A percentile compares a stretch with the other conserved stretches of the same genome.
phyloP scores from a whole-genome alignment of 2,888 invertebrate genomes.

The Ophioninae sp. region DNA sequence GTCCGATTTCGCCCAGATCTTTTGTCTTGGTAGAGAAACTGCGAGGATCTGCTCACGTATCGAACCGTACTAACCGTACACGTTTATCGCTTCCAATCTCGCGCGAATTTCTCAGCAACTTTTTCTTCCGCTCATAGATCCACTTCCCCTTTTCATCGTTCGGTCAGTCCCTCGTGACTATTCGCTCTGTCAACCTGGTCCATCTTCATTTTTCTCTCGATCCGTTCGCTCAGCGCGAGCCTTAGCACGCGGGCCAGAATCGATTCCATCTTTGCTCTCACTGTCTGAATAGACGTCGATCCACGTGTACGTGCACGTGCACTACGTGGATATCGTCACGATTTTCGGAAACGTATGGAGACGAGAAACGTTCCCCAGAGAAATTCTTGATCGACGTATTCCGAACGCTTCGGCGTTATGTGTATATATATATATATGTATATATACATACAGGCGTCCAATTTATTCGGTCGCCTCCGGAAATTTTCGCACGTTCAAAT shows the following conservation, averaged over 20 bases:
- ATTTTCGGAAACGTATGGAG: conserved; percentile 11
- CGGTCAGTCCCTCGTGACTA: conserved; percentile 25
- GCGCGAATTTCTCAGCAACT: conserved; percentile 58
- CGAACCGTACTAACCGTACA: conserved; percentile 61
- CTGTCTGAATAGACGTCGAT: neutral
- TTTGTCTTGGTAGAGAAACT: conserved; percentile 8
- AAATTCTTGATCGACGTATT: neutral
- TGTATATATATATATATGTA: too few species aligned
- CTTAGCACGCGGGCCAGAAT: conserved; percentile 40
- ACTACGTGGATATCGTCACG: neutral
- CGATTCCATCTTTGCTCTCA: conserved; percentile 38
- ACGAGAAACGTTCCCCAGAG: conserved; percentile 8
- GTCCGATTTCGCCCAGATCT: neutral
- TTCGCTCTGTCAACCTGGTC: conserved; percentile 18
- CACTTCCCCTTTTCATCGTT: neutral
- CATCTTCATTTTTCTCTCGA: neutral
- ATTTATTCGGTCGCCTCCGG: neutral
- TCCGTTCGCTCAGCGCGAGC: conserved; percentile 28
- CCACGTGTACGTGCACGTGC: conserved; percentile 24
- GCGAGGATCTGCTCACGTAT: conserved; percentile 52
- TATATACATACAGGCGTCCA: neutral
- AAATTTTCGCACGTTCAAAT: too few species aligned
- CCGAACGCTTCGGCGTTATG: neutral
- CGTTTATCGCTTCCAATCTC: conserved; percentile 66
- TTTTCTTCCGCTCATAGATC: conserved; percentile 9